A percentile compares a stretch with the other conserved stretches of the same genome.
These are phyloP conservation scores for Zelleria hepariella DNA, from an alignment of 2,888 invertebrate genomes.

Conservation along the genomic window DNA sequence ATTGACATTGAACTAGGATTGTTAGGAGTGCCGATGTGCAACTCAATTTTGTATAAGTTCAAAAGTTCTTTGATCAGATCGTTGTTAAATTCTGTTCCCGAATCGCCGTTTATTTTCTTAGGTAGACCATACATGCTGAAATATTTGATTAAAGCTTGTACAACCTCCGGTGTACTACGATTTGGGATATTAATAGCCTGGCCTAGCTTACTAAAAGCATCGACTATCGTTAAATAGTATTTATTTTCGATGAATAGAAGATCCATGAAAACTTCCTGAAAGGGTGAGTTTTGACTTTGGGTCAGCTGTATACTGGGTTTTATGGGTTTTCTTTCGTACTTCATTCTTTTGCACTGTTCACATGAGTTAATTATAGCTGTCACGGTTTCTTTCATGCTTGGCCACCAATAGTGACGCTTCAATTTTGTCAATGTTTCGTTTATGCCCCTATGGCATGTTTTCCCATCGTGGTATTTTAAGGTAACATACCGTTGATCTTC, in stretches of 20 bases:
- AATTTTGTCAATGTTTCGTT: conserved; percentile 13
- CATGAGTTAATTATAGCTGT: conserved; percentile 17
- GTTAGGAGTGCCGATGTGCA: conserved; percentile 5
- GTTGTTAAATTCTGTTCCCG: conserved; percentile 25
- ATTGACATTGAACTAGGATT: conserved; percentile 11
- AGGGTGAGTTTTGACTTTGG: conserved; percentile 14
- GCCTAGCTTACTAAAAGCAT: conserved; percentile 22
- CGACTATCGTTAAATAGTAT: conserved; percentile 16
- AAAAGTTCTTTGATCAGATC: conserved; percentile 14
- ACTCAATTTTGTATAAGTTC: conserved; percentile 17
- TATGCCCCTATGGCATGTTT: conserved; percentile 16
- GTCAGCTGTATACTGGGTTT: conserved; percentile 20
- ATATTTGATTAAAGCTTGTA: conserved; percentile 20
- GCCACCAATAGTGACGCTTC: conserved; percentile 9
- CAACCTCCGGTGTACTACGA: conserved; percentile 18
- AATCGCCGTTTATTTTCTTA: conserved; percentile 17
- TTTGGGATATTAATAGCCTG: conserved; percentile 20
- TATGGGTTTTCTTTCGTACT: conserved; percentile 16
- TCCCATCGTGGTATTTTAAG: conserved; percentile 14
- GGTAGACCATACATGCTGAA: conserved; percentile 19
- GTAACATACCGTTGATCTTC: conserved; percentile 12
- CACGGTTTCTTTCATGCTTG: conserved; percentile 14
- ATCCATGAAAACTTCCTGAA: conserved; percentile 2
- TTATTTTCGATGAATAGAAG: conserved; percentile 3
- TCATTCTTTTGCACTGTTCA: conserved; percentile 17